phyloP scores from a whole-genome alignment of 2,888 invertebrate genomes.

The Gryllus longicercus region DNA sequence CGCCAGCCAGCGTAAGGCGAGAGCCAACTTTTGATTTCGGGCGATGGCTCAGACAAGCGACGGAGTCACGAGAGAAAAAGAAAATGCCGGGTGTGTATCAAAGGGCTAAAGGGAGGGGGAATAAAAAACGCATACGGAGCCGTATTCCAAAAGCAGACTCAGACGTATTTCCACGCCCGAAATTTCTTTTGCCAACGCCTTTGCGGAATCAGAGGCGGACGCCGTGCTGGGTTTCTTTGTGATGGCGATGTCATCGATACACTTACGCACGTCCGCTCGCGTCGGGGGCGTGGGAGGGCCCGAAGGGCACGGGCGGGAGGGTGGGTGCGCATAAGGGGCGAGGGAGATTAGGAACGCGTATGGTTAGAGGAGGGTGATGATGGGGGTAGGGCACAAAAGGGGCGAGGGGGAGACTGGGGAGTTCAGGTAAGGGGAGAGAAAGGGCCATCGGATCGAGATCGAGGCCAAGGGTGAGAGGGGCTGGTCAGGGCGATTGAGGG shows the following conservation, averaged over 20 bases:
- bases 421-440: too few relatives aligned
- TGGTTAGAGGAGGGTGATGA: too few relatives aligned
- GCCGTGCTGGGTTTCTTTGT: neutral
- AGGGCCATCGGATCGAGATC: too few relatives aligned
- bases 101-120: neutral
- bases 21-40: constrained; percentile 17
- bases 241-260: neutral
- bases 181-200: neutral
- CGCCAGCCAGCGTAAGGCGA: neutral
- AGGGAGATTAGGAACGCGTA: too few relatives aligned
- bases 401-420: too few relatives aligned
- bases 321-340: too few relatives aligned
- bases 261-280: too few relatives aligned
- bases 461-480: too few relatives aligned
- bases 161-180: neutral
- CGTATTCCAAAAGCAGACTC: neutral
- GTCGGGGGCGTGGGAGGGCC: too few relatives aligned
- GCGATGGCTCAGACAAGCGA: constrained; percentile 17
- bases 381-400: too few relatives aligned
- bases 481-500: too few relatives aligned
- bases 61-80: neutral
- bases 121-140: neutral
- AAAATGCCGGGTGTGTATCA: neutral
- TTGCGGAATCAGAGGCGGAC: neutral
- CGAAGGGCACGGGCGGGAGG: too few relatives aligned